These are phyloP conservation scores for Drosophila subpulchrella DNA, from an alignment of 1,140 invertebrate genomes.

Conservation along the genomic window DNA sequence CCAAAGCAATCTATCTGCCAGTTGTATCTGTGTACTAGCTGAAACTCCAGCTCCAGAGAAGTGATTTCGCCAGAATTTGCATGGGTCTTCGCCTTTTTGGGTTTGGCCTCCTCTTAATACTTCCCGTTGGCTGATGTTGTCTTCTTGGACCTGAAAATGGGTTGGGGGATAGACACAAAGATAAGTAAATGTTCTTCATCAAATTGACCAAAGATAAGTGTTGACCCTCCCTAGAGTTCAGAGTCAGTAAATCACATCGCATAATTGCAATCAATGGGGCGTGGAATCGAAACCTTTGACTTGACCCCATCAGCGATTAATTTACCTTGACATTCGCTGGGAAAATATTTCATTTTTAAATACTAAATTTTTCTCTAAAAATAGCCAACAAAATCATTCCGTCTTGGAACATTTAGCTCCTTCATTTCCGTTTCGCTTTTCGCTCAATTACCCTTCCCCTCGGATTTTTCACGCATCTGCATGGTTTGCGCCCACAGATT, in stretches of 20 bases:
- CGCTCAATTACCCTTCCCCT: slow-evolving; percentile 35
- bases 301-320: slow-evolving; percentile 11
- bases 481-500: slow-evolving; percentile 21
- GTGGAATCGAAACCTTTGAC: slow-evolving; percentile 13
- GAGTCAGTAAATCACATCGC: slow-evolving; percentile 26
- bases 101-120: slow-evolving; percentile 52
- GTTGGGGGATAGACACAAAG: slow-evolving; percentile 7
- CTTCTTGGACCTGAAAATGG: slow-evolving; percentile 55
- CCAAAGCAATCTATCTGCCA: slow-evolving; percentile 53
- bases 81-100: slow-evolving; percentile 45
- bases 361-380: slow-evolving; percentile 13
- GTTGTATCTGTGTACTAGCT: slow-evolving; percentile 49
- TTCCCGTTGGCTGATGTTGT: slow-evolving; percentile 16
- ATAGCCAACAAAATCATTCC: slow-evolving; percentile 26
- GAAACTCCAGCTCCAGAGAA: slow-evolving; percentile 23
- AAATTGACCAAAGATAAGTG: slow-evolving; percentile 59
- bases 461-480: slow-evolving; percentile 38
- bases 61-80: slow-evolving; percentile 62
- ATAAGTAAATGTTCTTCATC: slow-evolving; percentile 33
- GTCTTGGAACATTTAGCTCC: slow-evolving; percentile 46
- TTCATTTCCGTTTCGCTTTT: slow-evolving; percentile 46
- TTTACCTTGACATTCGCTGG: slow-evolving; percentile 49
- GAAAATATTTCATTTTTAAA: not conserved
- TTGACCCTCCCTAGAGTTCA: slow-evolving; percentile 39
- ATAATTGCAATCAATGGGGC: slow-evolving; percentile 37